Percentiles rank a stretch among this genome's conserved stretches.
phyloP scores from a whole-genome alignment of 1,140 invertebrate species.

The Drosophila auraria region DNA sequence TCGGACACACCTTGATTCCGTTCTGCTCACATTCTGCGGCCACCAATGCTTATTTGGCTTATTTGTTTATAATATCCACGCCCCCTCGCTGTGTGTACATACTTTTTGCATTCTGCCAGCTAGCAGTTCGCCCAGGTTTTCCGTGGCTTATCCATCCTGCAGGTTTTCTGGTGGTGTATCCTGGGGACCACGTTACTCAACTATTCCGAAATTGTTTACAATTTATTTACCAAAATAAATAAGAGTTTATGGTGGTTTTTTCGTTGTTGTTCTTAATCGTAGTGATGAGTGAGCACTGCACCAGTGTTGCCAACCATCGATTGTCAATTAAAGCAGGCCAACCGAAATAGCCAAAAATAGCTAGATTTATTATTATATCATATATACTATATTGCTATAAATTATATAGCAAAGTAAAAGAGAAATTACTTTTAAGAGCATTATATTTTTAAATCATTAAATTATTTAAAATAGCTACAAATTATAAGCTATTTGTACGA shows the following conservation, averaged over 20 bases:
- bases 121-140: neutral
- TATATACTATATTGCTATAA: too few species aligned
- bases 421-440: too few species aligned
- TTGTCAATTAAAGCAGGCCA: too few species aligned
- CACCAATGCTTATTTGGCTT: slow-evolving; percentile 4
- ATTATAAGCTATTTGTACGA: too few species aligned
- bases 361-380: too few species aligned
- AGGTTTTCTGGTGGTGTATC: too few species aligned
- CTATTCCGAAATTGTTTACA: neutral
- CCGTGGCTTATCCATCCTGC: neutral
- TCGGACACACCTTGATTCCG: slow-evolving; percentile 23
- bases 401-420: too few species aligned
- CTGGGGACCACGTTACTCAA: neutral
- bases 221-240: slow-evolving; percentile 19
- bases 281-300: slow-evolving; percentile 20
- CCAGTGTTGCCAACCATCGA: too few species aligned
- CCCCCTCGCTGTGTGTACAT: slow-evolving; percentile 35
- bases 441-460: too few species aligned
- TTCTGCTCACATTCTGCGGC: slow-evolving; percentile 31
- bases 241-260: slow-evolving; percentile 38
- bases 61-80: slow-evolving; percentile 49
- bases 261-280: slow-evolving; percentile 42
- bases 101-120: slow-evolving; percentile 29
- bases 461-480: too few species aligned
- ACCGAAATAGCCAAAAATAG: too few species aligned